These are phyloP conservation scores for Ommatoiulus sabulosus DNA, from an alignment of 2,888 invertebrate genomes.

Conservation along the genomic window DNA sequence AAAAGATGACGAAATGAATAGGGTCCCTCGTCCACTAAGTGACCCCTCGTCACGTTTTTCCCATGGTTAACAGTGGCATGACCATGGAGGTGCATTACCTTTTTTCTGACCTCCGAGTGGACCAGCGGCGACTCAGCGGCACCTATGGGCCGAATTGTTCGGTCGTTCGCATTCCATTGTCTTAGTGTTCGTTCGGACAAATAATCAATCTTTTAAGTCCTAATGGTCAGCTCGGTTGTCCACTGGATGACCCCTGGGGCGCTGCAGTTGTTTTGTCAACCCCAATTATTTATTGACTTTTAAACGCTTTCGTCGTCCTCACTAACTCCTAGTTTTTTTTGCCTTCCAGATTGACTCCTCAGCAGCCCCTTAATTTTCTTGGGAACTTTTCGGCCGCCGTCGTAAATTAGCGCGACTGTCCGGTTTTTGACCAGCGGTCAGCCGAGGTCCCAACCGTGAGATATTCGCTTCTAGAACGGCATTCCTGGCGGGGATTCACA, in stretches of 20 bases:
- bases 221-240: not conserved
- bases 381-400: not conserved
- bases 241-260: not conserved
- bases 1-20: not conserved
- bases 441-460: not conserved
- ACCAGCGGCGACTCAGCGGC: not conserved
- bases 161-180: not conserved
- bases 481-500: not conserved
- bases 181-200: not conserved
- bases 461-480: not conserved
- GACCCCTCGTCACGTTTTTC: not conserved
- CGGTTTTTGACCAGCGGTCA: not conserved
- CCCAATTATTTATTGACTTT: constrained; percentile 1
- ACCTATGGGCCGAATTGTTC: not conserved
- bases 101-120: not conserved
- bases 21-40: not conserved
- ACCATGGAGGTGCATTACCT: not conserved
- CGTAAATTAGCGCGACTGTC: not conserved
- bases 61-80: not conserved
- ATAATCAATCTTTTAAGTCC: not conserved
- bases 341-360: not conserved
- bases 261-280: not conserved
- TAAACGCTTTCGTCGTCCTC: constrained; percentile 1
- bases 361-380: constrained; percentile 1
- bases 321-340: not conserved